Conservation (phyloP, 2,888 invertebrate genomes). For the Cephus spinipes region DNA sequence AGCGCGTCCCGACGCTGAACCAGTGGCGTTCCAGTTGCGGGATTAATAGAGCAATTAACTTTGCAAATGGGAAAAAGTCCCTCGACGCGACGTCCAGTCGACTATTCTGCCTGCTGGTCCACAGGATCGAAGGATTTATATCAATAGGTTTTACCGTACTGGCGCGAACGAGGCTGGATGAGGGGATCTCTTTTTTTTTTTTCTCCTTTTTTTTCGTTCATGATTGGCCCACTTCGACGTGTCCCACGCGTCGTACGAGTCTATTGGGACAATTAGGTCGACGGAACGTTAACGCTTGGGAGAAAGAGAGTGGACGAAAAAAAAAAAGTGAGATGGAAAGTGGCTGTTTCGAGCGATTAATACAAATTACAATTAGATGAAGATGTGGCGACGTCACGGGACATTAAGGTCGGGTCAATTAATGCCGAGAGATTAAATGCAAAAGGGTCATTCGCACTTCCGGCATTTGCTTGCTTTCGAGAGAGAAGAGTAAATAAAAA, state of each 20-base stretch:
- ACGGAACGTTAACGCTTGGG: slow-evolving; percentile 10
- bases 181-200: slow-evolving; percentile 8
- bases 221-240: slow-evolving; percentile 28
- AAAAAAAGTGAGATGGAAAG: slow-evolving; percentile 1
- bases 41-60: not conserved
- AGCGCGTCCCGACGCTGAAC: not conserved
- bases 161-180: slow-evolving; percentile 2
- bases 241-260: slow-evolving; percentile 23
- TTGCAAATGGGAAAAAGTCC: not conserved
- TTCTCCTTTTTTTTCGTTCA: slow-evolving; percentile 15
- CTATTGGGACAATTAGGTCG: slow-evolving; percentile 25
- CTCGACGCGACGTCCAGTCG: not conserved
- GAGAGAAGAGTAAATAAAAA: not conserved
- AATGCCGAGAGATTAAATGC: not conserved
- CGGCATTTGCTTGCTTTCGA: not conserved
- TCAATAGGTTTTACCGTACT: not conserved
- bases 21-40: not conserved
- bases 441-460: not conserved
- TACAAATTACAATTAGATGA: not conserved
- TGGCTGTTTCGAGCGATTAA: slow-evolving; percentile 2
- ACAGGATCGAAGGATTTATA: not conserved
- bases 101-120: not conserved
- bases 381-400: not conserved
- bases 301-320: slow-evolving; percentile 9
- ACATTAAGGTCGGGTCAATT: not conserved